phyloP scores from a whole-genome alignment of 2,797 vertebrate genomes.

The Champsocephalus gunnari region DNA sequence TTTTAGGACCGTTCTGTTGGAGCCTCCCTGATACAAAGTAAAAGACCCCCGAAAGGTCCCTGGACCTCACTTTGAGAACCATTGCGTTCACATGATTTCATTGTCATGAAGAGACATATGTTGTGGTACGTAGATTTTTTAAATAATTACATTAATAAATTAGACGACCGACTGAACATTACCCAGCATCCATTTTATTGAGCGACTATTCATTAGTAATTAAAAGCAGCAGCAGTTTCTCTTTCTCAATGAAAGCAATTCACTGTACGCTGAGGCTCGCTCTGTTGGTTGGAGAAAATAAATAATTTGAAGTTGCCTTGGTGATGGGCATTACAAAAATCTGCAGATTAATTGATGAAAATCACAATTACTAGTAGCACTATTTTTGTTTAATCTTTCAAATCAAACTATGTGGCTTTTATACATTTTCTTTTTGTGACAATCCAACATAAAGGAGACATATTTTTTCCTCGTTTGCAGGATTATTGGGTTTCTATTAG shows the following conservation, averaged over 20 bases:
- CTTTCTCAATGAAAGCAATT: background rate
- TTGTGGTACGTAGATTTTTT: background rate
- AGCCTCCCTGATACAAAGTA: background rate
- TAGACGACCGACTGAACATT: background rate
- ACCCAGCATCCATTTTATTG: background rate
- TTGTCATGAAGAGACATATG: background rate
- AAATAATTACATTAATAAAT: background rate
- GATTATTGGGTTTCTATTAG: no score
- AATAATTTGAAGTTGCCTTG: background rate
- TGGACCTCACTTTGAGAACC: constrained; percentile 27
- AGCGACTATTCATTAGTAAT: background rate
- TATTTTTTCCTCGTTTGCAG: no score
- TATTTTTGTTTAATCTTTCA: background rate
- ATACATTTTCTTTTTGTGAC: background rate
- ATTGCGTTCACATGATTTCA: background rate
- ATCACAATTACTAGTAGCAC: no score
- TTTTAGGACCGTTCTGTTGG: background rate
- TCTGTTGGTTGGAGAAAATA: background rate
- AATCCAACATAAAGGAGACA: background rate
- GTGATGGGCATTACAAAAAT: background rate
- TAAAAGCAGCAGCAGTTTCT: background rate
- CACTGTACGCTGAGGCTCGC: background rate
- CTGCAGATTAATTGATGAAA: background rate
- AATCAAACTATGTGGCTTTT: background rate
- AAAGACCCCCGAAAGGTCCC: constrained; percentile 11